Conservation (phyloP, 2,888 invertebrate genomes). For the Cancer borealis region DNA sequence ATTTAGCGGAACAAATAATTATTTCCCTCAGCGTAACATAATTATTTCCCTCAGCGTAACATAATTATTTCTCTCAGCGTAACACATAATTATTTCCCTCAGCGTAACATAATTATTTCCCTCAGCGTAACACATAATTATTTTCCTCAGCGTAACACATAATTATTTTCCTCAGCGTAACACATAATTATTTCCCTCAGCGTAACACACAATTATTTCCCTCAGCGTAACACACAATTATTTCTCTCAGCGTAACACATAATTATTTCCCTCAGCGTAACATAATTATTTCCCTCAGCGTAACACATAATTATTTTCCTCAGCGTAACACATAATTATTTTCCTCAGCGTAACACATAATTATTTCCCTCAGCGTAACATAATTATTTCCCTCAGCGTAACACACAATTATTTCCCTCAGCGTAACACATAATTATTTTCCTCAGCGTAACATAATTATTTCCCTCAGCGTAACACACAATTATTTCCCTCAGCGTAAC, state of each 20-base stretch:
- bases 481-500: neutral
- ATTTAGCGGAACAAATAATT: neutral
- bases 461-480: too few relatives aligned
- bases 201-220: neutral
- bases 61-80: neutral
- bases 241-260: neutral
- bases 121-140: neutral
- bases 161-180: neutral
- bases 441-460: too few relatives aligned
- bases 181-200: neutral
- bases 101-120: neutral
- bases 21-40: neutral
- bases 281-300: neutral
- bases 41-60: neutral
- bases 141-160: neutral
- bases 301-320: neutral
- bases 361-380: neutral
- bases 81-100: neutral
- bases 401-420: too few relatives aligned
- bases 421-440: too few relatives aligned
- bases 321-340: neutral
- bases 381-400: neutral
- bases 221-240: neutral
- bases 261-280: neutral
- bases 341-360: neutral